Evolutionary conservation across 2,113 vertebrate species (phyloP), one percentile per base, ranked within the genome.

Genomic region (Corythaixoides concolor): DNA sequence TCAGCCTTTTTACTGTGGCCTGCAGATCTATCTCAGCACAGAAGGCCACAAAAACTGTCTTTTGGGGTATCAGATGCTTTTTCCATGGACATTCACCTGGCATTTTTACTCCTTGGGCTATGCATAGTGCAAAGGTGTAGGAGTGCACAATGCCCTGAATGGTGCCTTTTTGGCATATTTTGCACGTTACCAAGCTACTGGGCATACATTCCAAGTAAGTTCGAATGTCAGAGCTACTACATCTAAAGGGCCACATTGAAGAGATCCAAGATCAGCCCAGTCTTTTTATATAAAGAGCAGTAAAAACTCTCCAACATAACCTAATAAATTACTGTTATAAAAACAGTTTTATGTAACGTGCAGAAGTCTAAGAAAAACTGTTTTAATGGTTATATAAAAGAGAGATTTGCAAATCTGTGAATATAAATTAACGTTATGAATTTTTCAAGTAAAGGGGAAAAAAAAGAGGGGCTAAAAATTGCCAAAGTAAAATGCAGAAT

Each of bases 321-420:
- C 83, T 91, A 95, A 96, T 95, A 97, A 97, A 94, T 94, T 93
- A 84, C 59, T 76, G 84, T 89, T 95, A 93, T 95, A 91, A 97
- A 92, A 97, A 89, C 84, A 94, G 43, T 53, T 88, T 94, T 89
- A 91, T 91, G 50, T 69, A 97, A 96, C 41, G 80, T 93, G 78
- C 68, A 96, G 86, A 96, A 97, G 88, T 94, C 82, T 97, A 97
- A 96, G 80, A 95, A 93, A 96, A 89, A 66, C 64, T 92, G 68
- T 89, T 97, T 94, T 85, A 96, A 93, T 93, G 55, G 90, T 95
- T 93, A 91, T 66, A 93, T 91, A 94, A 95, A 95, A 97, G 73
- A 92, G 73, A 97, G 90, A 97, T 96, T 97, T 97, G 80, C 41
- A 68, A 97, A 93, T 92, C 85, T 74, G 56, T 91, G 74, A 91